phyloP scores from a whole-genome alignment of 92 coral and sea anemone species.

The Porites lobata region DNA sequence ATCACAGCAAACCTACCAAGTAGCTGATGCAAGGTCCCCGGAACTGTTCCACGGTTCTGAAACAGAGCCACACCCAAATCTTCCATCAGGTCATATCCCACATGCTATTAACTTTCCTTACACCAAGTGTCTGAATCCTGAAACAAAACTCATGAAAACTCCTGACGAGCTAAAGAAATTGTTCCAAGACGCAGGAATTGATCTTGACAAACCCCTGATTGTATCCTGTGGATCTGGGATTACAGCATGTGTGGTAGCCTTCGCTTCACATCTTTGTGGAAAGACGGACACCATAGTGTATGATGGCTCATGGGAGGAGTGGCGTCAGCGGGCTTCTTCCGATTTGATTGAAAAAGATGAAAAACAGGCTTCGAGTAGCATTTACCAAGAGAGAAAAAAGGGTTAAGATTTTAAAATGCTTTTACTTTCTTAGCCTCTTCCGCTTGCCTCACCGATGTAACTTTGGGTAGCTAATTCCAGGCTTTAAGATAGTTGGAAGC shows the following conservation, averaged over 20 bases:
- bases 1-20: constrained; percentile 64
- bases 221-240: constrained; percentile 97
- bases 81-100: constrained; percentile 92
- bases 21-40: constrained; percentile 85
- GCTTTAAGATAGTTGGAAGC: no score
- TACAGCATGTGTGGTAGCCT: constrained; percentile 79
- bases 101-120: constrained; percentile 74
- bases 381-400: no score
- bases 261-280: constrained; percentile 87
- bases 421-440: no score
- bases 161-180: constrained; percentile 79
- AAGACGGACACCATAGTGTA: constrained; percentile 84
- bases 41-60: constrained; percentile 85
- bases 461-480: no score
- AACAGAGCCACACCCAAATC: constrained; percentile 85
- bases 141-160: constrained; percentile 76
- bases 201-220: constrained; percentile 75
- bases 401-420: no score
- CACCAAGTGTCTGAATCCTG: constrained; percentile 74
- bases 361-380: not conserved
- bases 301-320: constrained; percentile 98
- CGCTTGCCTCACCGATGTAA: no score
- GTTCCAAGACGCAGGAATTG: constrained; percentile 85
- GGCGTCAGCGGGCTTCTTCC: constrained; percentile 88
- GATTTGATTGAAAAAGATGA: constrained; percentile 77